phyloP scores from a whole-genome alignment of 92 coral and sea anemone species.

The Zoanthus solanderi region DNA sequence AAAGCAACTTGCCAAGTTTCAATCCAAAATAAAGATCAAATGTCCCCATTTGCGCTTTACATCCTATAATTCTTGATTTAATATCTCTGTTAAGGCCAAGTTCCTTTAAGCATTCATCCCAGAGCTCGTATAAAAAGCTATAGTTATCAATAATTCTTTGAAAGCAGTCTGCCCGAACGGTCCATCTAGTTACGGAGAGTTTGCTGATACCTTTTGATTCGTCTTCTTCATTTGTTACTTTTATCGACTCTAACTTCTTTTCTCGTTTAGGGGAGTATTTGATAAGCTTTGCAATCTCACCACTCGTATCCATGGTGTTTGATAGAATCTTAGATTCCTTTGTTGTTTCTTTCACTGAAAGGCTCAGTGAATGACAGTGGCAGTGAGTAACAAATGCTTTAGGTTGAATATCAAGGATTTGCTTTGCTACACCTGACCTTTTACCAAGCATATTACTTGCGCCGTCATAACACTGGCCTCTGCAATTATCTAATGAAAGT shows the following conservation, averaged over 20 bases:
- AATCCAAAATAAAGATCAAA: too few relatives aligned
- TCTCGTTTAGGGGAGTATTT: neutral
- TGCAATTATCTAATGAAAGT: neutral
- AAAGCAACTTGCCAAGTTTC: too few relatives aligned
- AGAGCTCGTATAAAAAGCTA: too few relatives aligned
- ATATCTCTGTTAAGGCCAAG: too few relatives aligned
- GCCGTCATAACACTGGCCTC: slow-evolving; percentile 1
- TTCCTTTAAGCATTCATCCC: too few relatives aligned
- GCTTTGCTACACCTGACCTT: neutral
- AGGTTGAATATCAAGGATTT: neutral
- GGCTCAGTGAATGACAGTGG: slow-evolving; percentile 1
- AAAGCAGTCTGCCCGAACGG: too few relatives aligned
- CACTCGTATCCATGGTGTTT: neutral
- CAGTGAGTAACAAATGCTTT: slow-evolving; percentile 1
- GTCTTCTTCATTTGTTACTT: neutral
- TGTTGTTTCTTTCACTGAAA: neutral
- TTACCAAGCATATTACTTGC: neutral
- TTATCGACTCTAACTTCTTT: neutral
- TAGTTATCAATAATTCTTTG: too few relatives aligned
- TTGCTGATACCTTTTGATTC: neutral
- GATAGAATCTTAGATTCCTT: neutral
- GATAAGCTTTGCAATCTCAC: neutral
- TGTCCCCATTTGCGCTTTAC: too few relatives aligned
- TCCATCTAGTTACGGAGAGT: too few relatives aligned
- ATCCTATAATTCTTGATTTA: too few relatives aligned